Base-by-base conservation (phyloP, 2,888 invertebrate genomes). In the Polylopha cassiicola region DNA sequence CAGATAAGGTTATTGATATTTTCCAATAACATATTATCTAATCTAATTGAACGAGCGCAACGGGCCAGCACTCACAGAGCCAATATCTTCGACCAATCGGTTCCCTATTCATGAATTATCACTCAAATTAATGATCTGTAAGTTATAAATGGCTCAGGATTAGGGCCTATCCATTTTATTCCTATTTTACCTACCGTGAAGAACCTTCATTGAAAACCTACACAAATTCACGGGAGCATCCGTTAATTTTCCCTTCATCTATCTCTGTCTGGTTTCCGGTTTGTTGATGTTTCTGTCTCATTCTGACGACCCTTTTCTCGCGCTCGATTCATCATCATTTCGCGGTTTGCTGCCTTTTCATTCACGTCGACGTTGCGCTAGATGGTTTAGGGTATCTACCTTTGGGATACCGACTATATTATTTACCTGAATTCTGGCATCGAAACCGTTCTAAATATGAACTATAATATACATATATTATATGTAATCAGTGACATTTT, bases 101-200 rank as follows among this genome's bases (percentile, higher is more conserved):
- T 59, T 62, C 70, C 73, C 73, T 60, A 67, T 68, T 66, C 73
- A 68, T 67, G 69, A 81, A 80, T 82, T 84, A 85, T 84, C 81
- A 74, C 76, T 78, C 79, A 79, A 85, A 82, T 84, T 85, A 85
- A 85, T 85, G 84, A 80, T 74, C 81, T 84, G 84, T 82, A 73
- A 84, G 80, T 80, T 85, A 84, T 84, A 84, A 84, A 85, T 85
- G 84, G 81, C 72, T 53, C 54, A 10, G 79, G 84, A 84, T 84
- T 85, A 84, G 73, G 76, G 62, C 48, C 74, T 73, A 80, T 79
- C 80, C 80, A 67, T 80, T 84, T 85, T 81, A 79, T 82, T 82
- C 81, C 82, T 80, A 81, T 81, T 82, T 82, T 82, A 81, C 82
- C 82, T 82, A 81, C 81, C 74, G 75, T 77, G 73, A 84, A 80